These are phyloP conservation scores for Melikaiella ostensackeni DNA, from an alignment of 2,888 invertebrate species.

Conservation along the genomic window DNA sequence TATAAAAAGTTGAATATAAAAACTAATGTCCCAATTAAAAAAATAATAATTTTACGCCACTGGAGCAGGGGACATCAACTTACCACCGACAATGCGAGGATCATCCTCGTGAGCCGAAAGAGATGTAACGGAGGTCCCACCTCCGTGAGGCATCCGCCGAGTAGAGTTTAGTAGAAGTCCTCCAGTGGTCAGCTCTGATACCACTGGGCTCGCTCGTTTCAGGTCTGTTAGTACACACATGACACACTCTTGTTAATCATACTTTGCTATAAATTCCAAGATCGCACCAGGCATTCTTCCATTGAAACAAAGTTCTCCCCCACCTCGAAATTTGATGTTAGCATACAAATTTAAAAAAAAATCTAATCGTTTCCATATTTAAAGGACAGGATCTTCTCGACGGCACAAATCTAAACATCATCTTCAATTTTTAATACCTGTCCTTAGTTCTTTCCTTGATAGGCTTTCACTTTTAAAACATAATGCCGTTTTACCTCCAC, in stretches of 20 bases:
- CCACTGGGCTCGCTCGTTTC: conserved; percentile 78
- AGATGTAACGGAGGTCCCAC: conserved; percentile 76
- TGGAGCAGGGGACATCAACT: conserved; percentile 60
- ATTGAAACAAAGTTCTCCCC: neutral
- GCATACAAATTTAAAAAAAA: neutral
- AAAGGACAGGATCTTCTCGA: neutral
- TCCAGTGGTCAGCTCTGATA: conserved; percentile 78
- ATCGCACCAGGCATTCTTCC: neutral
- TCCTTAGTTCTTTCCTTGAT: too few relatives aligned
- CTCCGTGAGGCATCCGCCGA: conserved; percentile 71
- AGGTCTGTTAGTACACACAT: conserved; percentile 77
- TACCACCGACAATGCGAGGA: conserved; percentile 78
- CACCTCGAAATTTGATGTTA: neutral
- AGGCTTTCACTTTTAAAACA: too few relatives aligned
- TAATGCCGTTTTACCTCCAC: too few relatives aligned
- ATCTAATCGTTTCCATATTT: neutral
- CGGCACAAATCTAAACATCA: neutral
- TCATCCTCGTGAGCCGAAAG: conserved; percentile 78
- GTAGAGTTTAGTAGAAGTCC: conserved; percentile 76
- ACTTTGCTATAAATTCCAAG: conserved; percentile 18
- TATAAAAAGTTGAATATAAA: too few relatives aligned
- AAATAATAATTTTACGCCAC: conserved; percentile 28
- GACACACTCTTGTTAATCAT: conserved; percentile 58
- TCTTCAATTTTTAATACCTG: neutral
- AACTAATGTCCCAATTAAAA: too few relatives aligned